phyloP scores from a whole-genome alignment of 2,888 invertebrate genomes.

The Capitulum mitella region DNA sequence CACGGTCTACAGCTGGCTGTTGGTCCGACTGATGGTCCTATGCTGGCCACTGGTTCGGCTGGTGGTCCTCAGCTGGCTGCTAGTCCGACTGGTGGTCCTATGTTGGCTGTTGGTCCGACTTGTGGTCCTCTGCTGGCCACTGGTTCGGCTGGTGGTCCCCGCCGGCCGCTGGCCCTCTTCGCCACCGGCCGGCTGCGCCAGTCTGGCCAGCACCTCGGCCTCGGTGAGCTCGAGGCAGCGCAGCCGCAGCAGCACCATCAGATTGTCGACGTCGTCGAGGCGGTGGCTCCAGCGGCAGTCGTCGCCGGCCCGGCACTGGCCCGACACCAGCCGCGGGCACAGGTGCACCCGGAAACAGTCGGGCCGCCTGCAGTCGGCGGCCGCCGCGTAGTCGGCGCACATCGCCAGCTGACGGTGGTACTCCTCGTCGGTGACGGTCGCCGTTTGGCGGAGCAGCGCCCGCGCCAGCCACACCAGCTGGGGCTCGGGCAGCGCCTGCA shows the following conservation, averaged over 20 bases:
- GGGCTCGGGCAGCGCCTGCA: constrained; percentile 29
- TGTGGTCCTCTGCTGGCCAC: not conserved
- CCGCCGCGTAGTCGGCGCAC: not conserved
- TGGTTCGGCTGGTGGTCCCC: too few species aligned
- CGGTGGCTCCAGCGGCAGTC: not conserved
- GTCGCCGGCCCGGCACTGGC: not conserved
- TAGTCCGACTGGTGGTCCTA: too few species aligned
- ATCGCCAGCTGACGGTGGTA: not conserved
- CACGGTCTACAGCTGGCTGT: not conserved
- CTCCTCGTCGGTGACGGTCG: not conserved
- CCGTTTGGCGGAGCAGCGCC: constrained; percentile 27
- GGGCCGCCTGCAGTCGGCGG: not conserved
- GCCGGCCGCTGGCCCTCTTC: too few species aligned
- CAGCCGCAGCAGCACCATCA: constrained; percentile 23
- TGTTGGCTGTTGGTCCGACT: too few species aligned
- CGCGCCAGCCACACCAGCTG: constrained; percentile 28
- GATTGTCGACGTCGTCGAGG: not conserved
- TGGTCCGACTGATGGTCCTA: too few species aligned
- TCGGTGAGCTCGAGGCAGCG: not conserved
- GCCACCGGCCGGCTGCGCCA: not conserved
- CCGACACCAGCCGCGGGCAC: not conserved
- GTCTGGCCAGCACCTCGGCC: not conserved
- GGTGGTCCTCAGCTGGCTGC: too few species aligned
- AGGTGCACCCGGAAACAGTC: constrained; percentile 1
- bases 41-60: too few species aligned